These are phyloP conservation scores for Eremophila alpestris DNA, from an alignment of 2,797 vertebrate genomes.

Conservation along the genomic window DNA sequence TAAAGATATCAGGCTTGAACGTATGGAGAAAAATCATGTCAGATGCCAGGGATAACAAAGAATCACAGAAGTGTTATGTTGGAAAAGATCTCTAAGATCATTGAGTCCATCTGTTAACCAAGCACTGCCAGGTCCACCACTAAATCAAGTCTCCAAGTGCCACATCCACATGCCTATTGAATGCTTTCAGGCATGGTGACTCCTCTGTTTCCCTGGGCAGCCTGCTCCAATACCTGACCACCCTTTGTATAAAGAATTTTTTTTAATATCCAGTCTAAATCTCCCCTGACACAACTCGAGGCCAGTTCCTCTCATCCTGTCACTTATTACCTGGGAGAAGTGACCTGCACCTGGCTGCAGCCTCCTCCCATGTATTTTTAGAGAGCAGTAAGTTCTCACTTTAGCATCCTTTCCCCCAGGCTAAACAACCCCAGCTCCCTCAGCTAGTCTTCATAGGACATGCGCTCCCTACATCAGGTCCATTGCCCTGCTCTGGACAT, in stretches of 20 bases:
- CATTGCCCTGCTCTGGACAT: background rate
- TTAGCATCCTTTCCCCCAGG: background rate
- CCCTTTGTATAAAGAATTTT: background rate
- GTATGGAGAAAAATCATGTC: fast-evolving
- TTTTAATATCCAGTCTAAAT: background rate
- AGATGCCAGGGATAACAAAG: background rate
- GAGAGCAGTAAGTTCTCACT: too few species aligned
- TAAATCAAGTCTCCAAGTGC: background rate
- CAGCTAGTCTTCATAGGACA: background rate
- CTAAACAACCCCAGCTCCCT: background rate
- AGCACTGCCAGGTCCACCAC: background rate
- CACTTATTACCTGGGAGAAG: background rate
- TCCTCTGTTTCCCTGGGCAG: background rate
- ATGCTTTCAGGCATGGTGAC: background rate
- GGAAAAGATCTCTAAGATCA: background rate
- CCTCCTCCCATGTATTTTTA: background rate
- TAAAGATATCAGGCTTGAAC: background rate
- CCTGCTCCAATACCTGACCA: background rate
- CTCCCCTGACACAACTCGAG: background rate
- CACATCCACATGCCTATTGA: background rate
- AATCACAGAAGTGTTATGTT: background rate
- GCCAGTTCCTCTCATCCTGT: background rate
- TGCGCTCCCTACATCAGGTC: background rate
- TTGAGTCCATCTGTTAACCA: background rate
- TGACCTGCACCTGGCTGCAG: background rate